A percentile compares a stretch with the other conserved stretches of the same genome.
Evolutionary conservation across 2,888 invertebrate species (phyloP).

Genomic region (Nipponacmea schrenckii): DNA sequence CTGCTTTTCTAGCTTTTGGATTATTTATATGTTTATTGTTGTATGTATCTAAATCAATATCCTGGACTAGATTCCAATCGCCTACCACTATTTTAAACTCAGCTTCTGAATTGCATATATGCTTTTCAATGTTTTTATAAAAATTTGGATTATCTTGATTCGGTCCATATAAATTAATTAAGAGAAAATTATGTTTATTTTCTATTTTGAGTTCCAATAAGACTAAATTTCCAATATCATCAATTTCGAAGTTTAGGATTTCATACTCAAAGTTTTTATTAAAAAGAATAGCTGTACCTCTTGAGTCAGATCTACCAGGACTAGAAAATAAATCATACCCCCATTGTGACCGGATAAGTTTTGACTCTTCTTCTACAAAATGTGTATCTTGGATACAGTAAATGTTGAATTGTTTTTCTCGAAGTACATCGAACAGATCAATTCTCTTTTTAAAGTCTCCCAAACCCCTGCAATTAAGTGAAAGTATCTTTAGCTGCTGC

Average conservation of each 20-base stretch:
- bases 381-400: not conserved
- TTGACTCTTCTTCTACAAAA: not conserved
- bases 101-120: not conserved
- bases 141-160: not conserved
- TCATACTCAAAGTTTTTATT: not conserved
- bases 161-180: not conserved
- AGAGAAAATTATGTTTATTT: not conserved
- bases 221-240: not conserved
- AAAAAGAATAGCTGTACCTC: not conserved
- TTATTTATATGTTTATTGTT: not conserved
- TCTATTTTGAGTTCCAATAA: not conserved
- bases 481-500: not conserved
- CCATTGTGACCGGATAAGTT: not conserved
- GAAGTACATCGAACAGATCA: not conserved
- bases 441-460: not conserved
- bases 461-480: not conserved
- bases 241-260: not conserved
- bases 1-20: not conserved
- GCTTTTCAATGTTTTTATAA: not conserved
- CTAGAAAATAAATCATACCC: not conserved
- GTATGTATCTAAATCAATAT: not conserved
- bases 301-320: not conserved
- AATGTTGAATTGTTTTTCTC: not conserved
- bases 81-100: not conserved
- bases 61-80: not conserved